Percentiles rank a stretch among this genome's conserved stretches.
These are phyloP conservation scores for Anarhynchus alexandrinus DNA, from an alignment of 2,113 vertebrate species.

Conservation along the genomic window DNA sequence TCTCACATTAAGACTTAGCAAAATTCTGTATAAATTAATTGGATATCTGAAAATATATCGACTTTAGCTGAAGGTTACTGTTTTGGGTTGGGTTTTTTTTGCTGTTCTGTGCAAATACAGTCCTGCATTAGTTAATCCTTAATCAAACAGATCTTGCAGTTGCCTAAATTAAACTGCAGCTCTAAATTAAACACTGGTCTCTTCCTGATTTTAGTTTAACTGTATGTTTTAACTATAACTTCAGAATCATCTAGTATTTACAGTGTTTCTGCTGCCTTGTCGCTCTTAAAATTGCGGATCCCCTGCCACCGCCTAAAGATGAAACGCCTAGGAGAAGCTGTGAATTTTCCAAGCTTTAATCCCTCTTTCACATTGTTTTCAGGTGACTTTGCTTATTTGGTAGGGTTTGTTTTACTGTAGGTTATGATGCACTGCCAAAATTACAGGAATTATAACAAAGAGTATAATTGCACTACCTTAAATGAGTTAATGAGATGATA, in stretches of 20 bases:
- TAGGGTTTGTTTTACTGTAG: background rate
- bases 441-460: background rate
- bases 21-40: background rate
- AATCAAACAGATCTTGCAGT: background rate
- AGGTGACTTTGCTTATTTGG: background rate
- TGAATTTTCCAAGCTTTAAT: background rate
- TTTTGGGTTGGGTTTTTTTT: background rate
- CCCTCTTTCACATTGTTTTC: background rate
- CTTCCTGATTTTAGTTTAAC: background rate
- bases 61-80: background rate
- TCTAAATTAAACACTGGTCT: background rate
- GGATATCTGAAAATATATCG: background rate
- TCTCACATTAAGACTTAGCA: background rate
- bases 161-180: background rate
- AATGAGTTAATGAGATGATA: background rate
- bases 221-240: background rate
- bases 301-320: fast-evolving
- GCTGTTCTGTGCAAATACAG: background rate
- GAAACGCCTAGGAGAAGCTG: background rate
- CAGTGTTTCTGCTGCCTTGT: background rate
- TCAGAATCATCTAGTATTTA: background rate
- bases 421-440: background rate
- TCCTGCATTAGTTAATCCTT: background rate
- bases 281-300: background rate
- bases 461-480: background rate